Base-by-base conservation (phyloP, 2,113 vertebrate species). In the Zosterops borbonicus region DNA sequence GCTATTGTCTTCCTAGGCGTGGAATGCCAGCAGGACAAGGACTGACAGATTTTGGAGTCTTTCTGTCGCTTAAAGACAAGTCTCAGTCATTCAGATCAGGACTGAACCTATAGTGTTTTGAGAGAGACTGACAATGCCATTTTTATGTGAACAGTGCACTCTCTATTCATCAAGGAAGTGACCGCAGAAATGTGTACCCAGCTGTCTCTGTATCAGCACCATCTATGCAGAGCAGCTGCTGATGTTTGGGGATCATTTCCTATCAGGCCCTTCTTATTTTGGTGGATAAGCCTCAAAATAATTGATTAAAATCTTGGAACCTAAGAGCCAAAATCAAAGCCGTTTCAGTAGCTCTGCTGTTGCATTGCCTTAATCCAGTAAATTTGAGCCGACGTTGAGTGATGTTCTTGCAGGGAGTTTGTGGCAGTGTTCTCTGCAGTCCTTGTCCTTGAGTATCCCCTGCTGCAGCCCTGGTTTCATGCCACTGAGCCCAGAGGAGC, bases 111-210 rank as follows among this genome's bases (percentile, higher is more conserved):
- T 22, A 56, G 88, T 0, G 3, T 88, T 95, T 88, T 70, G 85
- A 33, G 68, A 90, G 88, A 55, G 86, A 68, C 91, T 83, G 76
- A 96, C 96, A 95, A 94, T 95, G 83, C 86, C 92, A 95, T 95
- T 94, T 97, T 74, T 96, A 95, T 97, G 80, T 96, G 77, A 97
- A 97, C 93, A 96, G 94, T 96, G 92, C 69, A 17, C 92, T 70
- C 90, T 92, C 90, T 95, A 93, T 97, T 95, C 92, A 83, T 95
- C 90, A 93, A 83, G 94, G 92, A 96, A 96, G 83, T 94, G 96
- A 93, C 92, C 0, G 0, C 87, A 94, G 93, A 96, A 86, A 55
- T 97, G 94, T 97, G 94, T 96, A 95, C 93, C 71, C 94, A 96
- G 93, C 94, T 97, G 95, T 97, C 95, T 86, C 87, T 3, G 0